Evolutionary conservation across 2,888 invertebrate species (phyloP).

Genomic region (Drosophila mercatorum): DNA sequence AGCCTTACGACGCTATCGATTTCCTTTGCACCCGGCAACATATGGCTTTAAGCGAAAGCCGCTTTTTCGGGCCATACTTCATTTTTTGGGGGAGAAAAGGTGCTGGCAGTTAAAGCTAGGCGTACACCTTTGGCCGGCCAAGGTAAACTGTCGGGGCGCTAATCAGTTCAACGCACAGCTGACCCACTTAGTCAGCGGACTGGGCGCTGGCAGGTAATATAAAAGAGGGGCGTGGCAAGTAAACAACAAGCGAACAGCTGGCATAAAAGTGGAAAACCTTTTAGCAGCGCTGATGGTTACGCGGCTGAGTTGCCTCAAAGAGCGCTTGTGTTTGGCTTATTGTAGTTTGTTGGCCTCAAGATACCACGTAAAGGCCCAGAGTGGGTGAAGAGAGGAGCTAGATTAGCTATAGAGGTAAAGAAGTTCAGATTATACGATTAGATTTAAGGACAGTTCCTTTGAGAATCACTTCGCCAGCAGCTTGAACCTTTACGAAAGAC

Average conservation of each 20-base stretch:
- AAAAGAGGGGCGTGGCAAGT: conserved; percentile 27
- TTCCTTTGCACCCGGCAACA: conserved; percentile 28
- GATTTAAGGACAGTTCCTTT: no score
- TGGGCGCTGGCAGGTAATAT: neutral
- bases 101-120: conserved; percentile 38
- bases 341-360: neutral
- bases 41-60: conserved; percentile 40
- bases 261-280: conserved; percentile 47
- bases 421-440: no score
- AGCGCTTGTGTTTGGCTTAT: conserved; percentile 1
- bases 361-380: neutral
- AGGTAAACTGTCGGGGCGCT: conserved; percentile 43
- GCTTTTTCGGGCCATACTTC: neutral
- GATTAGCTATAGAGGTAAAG: no score
- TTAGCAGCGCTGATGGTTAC: conserved; percentile 29
- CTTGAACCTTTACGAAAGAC: no score
- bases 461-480: no score
- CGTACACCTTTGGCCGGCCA: conserved; percentile 33
- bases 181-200: conserved; percentile 59
- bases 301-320: conserved; percentile 3
- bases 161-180: conserved; percentile 77
- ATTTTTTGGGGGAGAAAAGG: neutral
- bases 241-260: conserved; percentile 61
- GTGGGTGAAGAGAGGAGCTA: no score
- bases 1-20: conserved; percentile 47